Evolutionary conservation across 2,797 vertebrate genomes (phyloP).

Genomic region (Atherinosoma microstoma): DNA sequence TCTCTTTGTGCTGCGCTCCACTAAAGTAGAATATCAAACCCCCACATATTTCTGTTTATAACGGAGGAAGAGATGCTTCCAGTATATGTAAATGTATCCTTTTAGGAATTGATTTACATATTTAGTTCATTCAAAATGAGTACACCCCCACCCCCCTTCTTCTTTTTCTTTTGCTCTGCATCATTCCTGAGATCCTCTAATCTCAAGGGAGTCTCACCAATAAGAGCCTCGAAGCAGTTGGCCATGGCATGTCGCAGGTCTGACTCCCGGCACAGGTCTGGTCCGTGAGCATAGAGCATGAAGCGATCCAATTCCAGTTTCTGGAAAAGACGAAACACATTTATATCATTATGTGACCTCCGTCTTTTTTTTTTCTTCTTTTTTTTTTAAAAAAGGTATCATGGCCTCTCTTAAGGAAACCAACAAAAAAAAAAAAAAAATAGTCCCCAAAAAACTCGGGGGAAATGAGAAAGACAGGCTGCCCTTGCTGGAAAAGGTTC

Average conservation of each 20-base stretch:
- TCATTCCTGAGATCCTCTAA: not conserved
- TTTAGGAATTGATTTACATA: conserved; percentile 45
- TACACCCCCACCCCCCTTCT: too few species aligned
- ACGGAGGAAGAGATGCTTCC: conserved; percentile 42
- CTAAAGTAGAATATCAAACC: conserved; percentile 19
- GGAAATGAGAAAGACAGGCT: conserved; percentile 68
- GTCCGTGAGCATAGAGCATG: conserved; percentile 98
- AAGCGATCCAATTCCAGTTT: conserved; percentile 97
- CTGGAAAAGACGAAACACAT: conserved; percentile 75
- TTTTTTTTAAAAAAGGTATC: conserved; percentile 6
- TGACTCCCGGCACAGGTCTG: conserved; percentile 96
- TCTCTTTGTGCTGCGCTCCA: not conserved
- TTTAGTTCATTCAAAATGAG: conserved; percentile 36
- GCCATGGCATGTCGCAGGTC: conserved; percentile 98
- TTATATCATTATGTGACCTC: conserved; percentile 31
- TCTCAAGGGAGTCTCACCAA: conserved; percentile 85
- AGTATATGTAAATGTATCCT: conserved; percentile 45
- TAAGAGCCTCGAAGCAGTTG: conserved; percentile 98
- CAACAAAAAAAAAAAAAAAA: conserved; percentile 3
- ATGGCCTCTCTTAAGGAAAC: conserved; percentile 36
- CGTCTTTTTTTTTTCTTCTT: conserved; percentile 20
- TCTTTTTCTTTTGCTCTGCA: conserved; percentile 7
- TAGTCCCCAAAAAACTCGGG: conserved; percentile 17
- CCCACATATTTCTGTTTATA: conserved; percentile 23
- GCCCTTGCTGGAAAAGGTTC: conserved; percentile 68